Conservation (phyloP, 1,140 invertebrate genomes). For the Drosophila subpulchrella region DNA sequence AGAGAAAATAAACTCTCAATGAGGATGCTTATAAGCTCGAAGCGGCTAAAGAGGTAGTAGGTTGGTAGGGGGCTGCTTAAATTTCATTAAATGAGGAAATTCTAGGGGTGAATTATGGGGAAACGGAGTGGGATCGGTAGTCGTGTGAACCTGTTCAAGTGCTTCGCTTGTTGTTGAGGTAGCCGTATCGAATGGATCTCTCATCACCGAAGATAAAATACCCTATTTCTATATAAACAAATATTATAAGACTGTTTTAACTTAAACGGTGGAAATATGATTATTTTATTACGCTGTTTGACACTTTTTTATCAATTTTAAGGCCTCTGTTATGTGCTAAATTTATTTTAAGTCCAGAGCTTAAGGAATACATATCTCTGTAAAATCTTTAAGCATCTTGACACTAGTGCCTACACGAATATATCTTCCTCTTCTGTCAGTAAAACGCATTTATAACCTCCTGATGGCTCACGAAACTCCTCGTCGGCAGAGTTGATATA, state of each 20-base stretch:
- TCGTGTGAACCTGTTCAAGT: conserved; percentile 61
- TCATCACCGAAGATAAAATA: background rate
- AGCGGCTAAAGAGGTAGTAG: conserved; percentile 3
- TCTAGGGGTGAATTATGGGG: conserved; percentile 2
- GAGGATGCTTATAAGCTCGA: conserved; percentile 7
- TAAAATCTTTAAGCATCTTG: background rate
- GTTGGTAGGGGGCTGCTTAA: conserved; percentile 38
- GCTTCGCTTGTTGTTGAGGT: conserved; percentile 40
- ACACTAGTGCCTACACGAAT: conserved; percentile 12
- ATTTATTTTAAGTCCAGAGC: too few relatives aligned
- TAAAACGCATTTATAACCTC: conserved; percentile 47
- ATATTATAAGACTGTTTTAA: too few relatives aligned
- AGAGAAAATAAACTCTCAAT: conserved; percentile 28
- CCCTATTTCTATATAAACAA: background rate
- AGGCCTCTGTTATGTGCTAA: too few relatives aligned
- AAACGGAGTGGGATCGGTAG: background rate
- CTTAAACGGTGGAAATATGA: too few relatives aligned
- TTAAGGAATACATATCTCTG: background rate
- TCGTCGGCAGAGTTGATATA: conserved; percentile 41
- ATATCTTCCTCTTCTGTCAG: conserved; percentile 9
- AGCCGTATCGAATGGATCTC: conserved; percentile 18
- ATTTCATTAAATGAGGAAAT: conserved; percentile 61
- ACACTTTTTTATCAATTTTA: too few relatives aligned
- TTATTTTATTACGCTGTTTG: too few relatives aligned
- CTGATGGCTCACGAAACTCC: conserved; percentile 20